phyloP scores from a whole-genome alignment of 1,140 invertebrate genomes.

The Drosophila nigrodunni region DNA sequence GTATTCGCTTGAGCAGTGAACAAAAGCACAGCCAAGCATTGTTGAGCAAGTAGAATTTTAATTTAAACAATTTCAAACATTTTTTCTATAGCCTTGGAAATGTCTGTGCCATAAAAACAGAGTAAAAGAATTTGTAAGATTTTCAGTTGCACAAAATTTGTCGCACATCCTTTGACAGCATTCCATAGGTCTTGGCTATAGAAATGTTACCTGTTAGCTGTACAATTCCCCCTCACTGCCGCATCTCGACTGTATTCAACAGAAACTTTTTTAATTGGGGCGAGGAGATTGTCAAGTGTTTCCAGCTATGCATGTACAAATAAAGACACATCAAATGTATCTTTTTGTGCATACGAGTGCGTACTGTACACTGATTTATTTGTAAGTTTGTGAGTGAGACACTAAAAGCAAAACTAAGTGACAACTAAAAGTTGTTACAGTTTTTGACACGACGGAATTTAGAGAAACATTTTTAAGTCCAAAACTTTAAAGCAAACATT shows the following conservation, averaged over 20 bases:
- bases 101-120: not conserved
- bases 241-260: conserved; percentile 39
- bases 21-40: not conserved
- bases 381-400: too few relatives aligned
- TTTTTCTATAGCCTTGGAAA: conserved; percentile 15
- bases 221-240: not conserved
- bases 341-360: conserved; percentile 5
- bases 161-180: conserved; percentile 18
- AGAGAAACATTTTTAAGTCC: too few relatives aligned
- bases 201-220: not conserved
- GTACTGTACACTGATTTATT: too few relatives aligned
- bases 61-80: conserved; percentile 21
- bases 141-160: conserved; percentile 22
- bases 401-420: too few relatives aligned
- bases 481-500: too few relatives aligned
- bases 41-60: conserved; percentile 18
- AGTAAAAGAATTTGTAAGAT: conserved; percentile 22
- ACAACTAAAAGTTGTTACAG: too few relatives aligned
- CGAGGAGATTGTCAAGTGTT: conserved; percentile 59
- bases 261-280: conserved; percentile 74
- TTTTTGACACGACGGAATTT: too few relatives aligned
- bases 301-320: conserved; percentile 27
- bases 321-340: not conserved
- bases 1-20: conserved; percentile 1
- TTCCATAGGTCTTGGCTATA: conserved; percentile 3